These are phyloP conservation scores for Drosophila pallidifrons DNA, from an alignment of 1,140 invertebrate genomes.

Conservation along the genomic window DNA sequence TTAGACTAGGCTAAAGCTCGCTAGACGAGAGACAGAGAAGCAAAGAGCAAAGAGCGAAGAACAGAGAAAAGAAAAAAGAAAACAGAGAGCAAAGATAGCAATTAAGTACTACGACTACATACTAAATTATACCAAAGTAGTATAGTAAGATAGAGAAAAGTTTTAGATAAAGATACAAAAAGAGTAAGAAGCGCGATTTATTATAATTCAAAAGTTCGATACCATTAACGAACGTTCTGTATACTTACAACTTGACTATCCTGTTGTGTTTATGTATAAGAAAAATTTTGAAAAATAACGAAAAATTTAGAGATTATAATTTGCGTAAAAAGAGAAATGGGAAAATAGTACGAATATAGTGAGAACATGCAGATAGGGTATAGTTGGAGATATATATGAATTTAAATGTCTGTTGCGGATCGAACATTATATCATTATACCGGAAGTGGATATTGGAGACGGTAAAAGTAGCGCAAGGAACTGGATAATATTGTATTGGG, in stretches of 20 bases:
- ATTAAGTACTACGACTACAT: constrained; percentile 45
- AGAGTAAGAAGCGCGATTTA: constrained; percentile 66
- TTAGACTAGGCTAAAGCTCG: constrained; percentile 49
- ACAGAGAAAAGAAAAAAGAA: not conserved
- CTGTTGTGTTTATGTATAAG: constrained; percentile 71
- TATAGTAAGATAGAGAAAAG: constrained; percentile 31
- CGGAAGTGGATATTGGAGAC: constrained; percentile 17
- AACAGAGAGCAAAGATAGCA: constrained; percentile 32
- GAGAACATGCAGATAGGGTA: constrained; percentile 47
- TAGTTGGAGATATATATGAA: constrained; percentile 13
- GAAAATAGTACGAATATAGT: constrained; percentile 34
- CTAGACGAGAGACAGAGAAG: constrained; percentile 51
- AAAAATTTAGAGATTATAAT: constrained; percentile 73
- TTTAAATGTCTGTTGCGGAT: not conserved
- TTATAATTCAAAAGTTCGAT: constrained; percentile 33
- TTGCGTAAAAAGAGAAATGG: constrained; percentile 68
- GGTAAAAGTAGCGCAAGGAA: constrained; percentile 13
- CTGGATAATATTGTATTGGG: constrained; percentile 1
- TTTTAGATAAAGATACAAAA: constrained; percentile 36
- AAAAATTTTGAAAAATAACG: constrained; percentile 77
- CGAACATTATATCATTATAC: constrained; percentile 11
- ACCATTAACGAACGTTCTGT: constrained; percentile 57
- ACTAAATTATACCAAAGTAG: constrained; percentile 24
- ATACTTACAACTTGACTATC: constrained; percentile 84
- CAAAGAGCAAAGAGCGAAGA: constrained; percentile 15